These are phyloP conservation scores for Dasysyrphus albostriatus DNA, from an alignment of 2,888 invertebrate genomes.

Conservation along the genomic window DNA sequence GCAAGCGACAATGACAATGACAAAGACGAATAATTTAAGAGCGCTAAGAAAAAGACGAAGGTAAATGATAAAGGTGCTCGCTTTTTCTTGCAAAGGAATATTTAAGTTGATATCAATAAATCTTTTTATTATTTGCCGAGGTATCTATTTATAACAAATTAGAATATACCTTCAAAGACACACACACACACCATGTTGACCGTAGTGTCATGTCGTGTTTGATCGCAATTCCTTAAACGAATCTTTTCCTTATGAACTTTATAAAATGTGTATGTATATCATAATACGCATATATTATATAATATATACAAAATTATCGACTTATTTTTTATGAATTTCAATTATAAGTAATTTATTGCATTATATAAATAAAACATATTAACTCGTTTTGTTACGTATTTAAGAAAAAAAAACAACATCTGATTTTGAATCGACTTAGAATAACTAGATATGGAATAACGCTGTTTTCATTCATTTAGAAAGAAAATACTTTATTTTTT, in stretches of 20 bases:
- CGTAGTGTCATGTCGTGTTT: constrained; percentile 26
- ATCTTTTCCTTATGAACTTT: not conserved
- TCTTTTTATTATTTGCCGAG: constrained; percentile 6
- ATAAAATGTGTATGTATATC: not conserved
- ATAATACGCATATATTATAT: not conserved
- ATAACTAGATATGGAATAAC: constrained; percentile 32
- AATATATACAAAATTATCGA: constrained; percentile 24
- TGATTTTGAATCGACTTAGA: constrained; percentile 42
- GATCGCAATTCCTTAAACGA: constrained; percentile 38
- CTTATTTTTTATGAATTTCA: constrained; percentile 46
- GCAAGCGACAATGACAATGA: constrained; percentile 33
- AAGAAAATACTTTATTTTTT: not conserved
- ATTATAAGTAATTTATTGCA: constrained; percentile 57
- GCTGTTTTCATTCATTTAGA: constrained; percentile 14
- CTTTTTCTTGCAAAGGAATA: constrained; percentile 18
- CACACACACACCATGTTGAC: constrained; percentile 21
- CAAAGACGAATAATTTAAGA: not conserved
- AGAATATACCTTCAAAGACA: constrained; percentile 23
- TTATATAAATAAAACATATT: constrained; percentile 8
- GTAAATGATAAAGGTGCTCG: constrained; percentile 55
- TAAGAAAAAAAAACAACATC: not conserved
- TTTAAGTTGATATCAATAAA: constrained; percentile 24
- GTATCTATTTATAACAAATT: constrained; percentile 1
- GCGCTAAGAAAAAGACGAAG: constrained; percentile 11
- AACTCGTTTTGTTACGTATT: constrained; percentile 36